A percentile compares a stretch with the other conserved stretches of the same genome.
Conservation (phyloP, 2,888 invertebrate species). For the Mechanitis mazaeus region DNA sequence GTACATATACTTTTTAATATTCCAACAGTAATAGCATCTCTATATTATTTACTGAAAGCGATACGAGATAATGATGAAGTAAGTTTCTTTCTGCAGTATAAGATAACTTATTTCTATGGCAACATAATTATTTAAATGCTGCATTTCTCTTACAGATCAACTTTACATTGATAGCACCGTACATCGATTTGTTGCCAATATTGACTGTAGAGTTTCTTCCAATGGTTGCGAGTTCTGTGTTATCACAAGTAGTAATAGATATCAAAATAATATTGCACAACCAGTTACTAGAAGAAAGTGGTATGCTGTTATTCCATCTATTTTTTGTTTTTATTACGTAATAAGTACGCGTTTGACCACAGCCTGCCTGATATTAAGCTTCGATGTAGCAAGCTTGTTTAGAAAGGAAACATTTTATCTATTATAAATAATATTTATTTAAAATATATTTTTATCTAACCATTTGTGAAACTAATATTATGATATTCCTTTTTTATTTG, state of each 20-base stretch:
- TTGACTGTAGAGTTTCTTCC: slow-evolving; percentile 10
- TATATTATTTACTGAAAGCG: not conserved
- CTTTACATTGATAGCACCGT: not conserved
- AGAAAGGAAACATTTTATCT: no score
- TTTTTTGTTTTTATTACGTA: no score
- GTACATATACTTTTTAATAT: not conserved
- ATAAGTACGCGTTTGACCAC: no score
- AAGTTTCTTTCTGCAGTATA: not conserved
- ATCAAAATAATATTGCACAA: slow-evolving; percentile 15
- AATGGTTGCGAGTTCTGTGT: slow-evolving; percentile 5
- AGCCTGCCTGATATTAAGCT: no score
- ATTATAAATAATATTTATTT: no score
- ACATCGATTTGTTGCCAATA: slow-evolving; percentile 1
- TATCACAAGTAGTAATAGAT: slow-evolving; percentile 7
- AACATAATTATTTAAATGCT: no score
- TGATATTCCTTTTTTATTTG: no score
- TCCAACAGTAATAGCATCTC: not conserved
- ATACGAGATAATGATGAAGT: not conserved
- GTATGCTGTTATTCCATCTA: not conserved
- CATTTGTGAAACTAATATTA: no score
- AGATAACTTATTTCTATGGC: no score
- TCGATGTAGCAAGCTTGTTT: no score
- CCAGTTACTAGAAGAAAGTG: slow-evolving; percentile 12
- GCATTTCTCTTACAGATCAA: no score
- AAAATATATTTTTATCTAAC: no score